Conservation (phyloP, 2,113 vertebrate species). For the Phyllostomus discolor region DNA sequence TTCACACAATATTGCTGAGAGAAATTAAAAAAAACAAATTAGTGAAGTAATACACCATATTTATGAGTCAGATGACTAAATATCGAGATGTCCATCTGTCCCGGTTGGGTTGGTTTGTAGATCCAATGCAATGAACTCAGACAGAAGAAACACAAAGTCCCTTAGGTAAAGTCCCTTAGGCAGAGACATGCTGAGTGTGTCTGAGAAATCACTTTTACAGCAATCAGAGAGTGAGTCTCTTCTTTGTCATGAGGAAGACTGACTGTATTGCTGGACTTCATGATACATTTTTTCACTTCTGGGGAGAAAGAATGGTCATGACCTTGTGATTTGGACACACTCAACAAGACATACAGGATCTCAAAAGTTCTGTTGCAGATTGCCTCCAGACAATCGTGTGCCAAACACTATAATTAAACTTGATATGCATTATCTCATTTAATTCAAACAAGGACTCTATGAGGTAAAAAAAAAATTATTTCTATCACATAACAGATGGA, state of each 20-base stretch:
- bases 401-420: not conserved
- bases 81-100: not conserved
- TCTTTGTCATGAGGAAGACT: not conserved
- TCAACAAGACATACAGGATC: not conserved
- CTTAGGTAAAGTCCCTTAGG: not conserved
- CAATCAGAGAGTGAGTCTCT: not conserved
- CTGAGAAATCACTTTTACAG: not conserved
- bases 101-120: not conserved
- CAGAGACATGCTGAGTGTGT: not conserved
- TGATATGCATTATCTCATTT: not conserved
- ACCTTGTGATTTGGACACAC: not conserved
- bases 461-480: not conserved
- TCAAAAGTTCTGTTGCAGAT: not conserved
- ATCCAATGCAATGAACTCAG: not conserved
- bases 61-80: not conserved
- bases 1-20: not conserved
- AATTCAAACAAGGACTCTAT: not conserved
- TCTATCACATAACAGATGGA: not conserved
- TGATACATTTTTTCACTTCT: not conserved
- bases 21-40: not conserved
- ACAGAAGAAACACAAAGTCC: not conserved
- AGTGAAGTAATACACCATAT: not conserved
- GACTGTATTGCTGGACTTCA: not conserved
- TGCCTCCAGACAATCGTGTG: not conserved
- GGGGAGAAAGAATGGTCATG: not conserved